phyloP scores from a whole-genome alignment of 2,797 vertebrate species.

The Gallinago stenura region DNA sequence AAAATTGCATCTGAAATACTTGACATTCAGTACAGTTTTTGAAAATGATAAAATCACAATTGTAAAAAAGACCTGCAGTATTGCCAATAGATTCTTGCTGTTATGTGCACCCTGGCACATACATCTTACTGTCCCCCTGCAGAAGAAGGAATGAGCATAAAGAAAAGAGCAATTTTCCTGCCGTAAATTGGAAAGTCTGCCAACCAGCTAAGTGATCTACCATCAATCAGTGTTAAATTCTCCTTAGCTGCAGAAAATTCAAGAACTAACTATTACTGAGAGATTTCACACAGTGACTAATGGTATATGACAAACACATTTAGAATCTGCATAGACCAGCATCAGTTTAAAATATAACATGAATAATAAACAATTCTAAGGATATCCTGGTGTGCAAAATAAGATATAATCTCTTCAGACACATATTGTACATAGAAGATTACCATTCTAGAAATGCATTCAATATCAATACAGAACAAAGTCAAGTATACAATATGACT shows the following conservation, averaged over 20 bases:
- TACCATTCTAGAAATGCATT: constrained; percentile 68
- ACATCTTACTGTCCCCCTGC: constrained; percentile 76
- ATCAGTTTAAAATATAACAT: constrained; percentile 77
- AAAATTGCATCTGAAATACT: constrained; percentile 63
- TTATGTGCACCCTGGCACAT: constrained; percentile 71
- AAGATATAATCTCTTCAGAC: constrained; percentile 77
- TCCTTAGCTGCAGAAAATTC: constrained; percentile 87
- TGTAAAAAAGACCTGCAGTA: constrained; percentile 75
- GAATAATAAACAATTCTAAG: constrained; percentile 79
- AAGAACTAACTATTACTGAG: constrained; percentile 88
- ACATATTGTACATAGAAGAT: constrained; percentile 71
- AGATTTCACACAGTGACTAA: constrained; percentile 90
- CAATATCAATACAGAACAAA: constrained; percentile 65
- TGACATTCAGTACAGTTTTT: constrained; percentile 77
- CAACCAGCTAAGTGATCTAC: constrained; percentile 91
- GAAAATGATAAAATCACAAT: constrained; percentile 82
- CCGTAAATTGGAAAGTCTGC: constrained; percentile 93
- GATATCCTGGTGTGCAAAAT: constrained; percentile 71
- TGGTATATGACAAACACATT: constrained; percentile 90
- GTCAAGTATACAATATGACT: constrained; percentile 51
- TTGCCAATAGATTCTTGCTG: constrained; percentile 73
- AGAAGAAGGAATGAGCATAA: constrained; percentile 85
- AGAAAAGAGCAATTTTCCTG: constrained; percentile 92
- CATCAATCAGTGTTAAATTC: constrained; percentile 93
- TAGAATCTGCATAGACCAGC: constrained; percentile 86